Percentiles rank a stretch among this genome's conserved stretches.
Evolutionary conservation across 2,113 vertebrate species (phyloP).

Genomic region (Heterotis niloticus): DNA sequence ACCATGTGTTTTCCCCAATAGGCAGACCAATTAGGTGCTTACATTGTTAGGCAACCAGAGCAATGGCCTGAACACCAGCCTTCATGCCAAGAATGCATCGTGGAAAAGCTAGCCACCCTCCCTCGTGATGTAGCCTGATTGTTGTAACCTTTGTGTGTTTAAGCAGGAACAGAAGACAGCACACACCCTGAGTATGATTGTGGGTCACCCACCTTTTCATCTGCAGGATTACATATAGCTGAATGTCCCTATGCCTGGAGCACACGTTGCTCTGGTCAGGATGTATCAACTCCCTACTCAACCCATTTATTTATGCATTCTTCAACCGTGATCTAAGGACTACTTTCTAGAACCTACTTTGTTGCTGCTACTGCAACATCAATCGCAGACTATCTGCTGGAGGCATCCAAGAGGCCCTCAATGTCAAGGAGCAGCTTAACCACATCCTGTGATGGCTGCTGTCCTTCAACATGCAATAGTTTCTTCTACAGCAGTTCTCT

Average conservation of each 20-base stretch:
- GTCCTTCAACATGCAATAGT: too few species aligned
- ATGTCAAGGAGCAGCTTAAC: constrained; percentile 62
- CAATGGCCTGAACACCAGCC: constrained; percentile 41
- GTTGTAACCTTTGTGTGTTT: constrained; percentile 70
- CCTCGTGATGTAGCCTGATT: constrained; percentile 62
- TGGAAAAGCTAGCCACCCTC: constrained; percentile 58
- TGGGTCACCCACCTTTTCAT: constrained; percentile 63
- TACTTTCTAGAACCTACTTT: constrained; percentile 67
- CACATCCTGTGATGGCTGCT: constrained; percentile 51
- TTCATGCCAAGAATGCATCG: constrained; percentile 45
- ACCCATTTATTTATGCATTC: constrained; percentile 34
- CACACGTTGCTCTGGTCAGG: constrained; percentile 67
- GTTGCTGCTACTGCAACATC: constrained; percentile 67
- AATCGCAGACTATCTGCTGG: constrained; percentile 63
- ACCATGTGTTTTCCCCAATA: constrained; percentile 59
- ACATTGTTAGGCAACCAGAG: constrained; percentile 50
- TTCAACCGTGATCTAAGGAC: constrained; percentile 69
- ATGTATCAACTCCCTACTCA: constrained; percentile 68
- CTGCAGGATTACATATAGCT: constrained; percentile 61
- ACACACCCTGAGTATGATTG: constrained; percentile 63
- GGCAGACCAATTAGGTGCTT: constrained; percentile 44
- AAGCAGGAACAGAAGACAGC: constrained; percentile 68
- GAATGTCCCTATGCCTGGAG: constrained; percentile 63
- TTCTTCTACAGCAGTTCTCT: too few species aligned
- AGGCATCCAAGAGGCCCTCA: constrained; percentile 68